phyloP scores from a whole-genome alignment of 2,113 vertebrate species.

The Electrona antarctica region DNA sequence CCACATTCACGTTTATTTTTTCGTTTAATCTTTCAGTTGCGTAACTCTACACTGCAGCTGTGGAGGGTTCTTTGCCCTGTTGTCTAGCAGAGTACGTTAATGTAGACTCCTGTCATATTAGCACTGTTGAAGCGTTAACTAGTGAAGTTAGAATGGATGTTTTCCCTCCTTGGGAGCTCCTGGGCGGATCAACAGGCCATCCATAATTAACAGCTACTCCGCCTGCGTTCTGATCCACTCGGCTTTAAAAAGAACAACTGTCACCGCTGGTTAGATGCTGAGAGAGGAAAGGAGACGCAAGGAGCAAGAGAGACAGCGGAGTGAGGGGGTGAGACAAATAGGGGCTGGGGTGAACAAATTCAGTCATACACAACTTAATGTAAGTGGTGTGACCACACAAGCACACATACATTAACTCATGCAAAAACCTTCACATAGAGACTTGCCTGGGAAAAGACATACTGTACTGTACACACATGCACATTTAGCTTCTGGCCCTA shows the following conservation, averaged over 20 bases:
- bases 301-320: slow-evolving; percentile 11
- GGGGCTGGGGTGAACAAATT: slow-evolving; percentile 28
- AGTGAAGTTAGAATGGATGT: slow-evolving; percentile 59
- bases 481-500: slow-evolving; percentile 40
- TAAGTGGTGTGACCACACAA: neutral
- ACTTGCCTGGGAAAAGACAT: neutral
- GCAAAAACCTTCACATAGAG: neutral
- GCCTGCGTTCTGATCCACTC: slow-evolving; percentile 67
- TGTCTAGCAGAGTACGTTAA: slow-evolving; percentile 21
- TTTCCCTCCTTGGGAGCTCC: slow-evolving; percentile 66
- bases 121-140: slow-evolving; percentile 34
- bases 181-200: slow-evolving; percentile 73
- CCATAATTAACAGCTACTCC: slow-evolving; percentile 72
- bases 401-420: slow-evolving; percentile 12
- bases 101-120: slow-evolving; percentile 56
- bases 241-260: slow-evolving; percentile 69
- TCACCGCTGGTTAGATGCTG: slow-evolving; percentile 53
- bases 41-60: too few species aligned
- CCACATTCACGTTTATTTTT: too few species aligned
- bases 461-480: neutral
- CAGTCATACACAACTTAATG: slow-evolving; percentile 11
- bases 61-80: slow-evolving; percentile 14
- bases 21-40: too few species aligned
- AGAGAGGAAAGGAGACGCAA: slow-evolving; percentile 11
- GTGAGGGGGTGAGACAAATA: slow-evolving; percentile 24